phyloP scores from a whole-genome alignment of 2,797 vertebrate species.

The Microhierax caerulescens region DNA sequence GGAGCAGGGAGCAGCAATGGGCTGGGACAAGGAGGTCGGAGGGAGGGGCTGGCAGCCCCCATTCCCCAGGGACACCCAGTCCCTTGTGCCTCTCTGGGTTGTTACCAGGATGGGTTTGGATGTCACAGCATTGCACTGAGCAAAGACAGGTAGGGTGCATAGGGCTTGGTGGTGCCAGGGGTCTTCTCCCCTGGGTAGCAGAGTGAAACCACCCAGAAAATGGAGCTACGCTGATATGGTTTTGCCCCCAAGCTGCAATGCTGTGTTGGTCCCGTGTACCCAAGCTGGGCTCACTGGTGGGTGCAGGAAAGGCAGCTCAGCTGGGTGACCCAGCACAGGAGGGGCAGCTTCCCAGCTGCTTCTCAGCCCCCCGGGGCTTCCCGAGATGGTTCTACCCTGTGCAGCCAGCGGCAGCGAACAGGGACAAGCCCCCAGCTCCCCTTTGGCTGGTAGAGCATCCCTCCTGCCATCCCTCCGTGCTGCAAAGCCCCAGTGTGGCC shows the following conservation, averaged over 20 bases:
- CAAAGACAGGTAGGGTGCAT: background rate
- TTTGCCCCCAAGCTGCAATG: accelerated
- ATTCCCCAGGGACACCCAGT: background rate
- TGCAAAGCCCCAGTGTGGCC: background rate
- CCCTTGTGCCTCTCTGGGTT: accelerated
- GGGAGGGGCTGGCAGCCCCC: background rate
- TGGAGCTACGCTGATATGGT: accelerated
- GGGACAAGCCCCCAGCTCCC: background rate
- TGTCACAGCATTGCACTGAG: accelerated
- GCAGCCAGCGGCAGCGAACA: accelerated
- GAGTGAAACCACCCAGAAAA: background rate
- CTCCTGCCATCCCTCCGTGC: background rate
- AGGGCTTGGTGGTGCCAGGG: background rate
- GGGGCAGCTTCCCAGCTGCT: background rate
- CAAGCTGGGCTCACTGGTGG: background rate
- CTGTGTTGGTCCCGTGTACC: background rate
- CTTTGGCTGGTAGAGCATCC: background rate
- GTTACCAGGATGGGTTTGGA: background rate
- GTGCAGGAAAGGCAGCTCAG: background rate
- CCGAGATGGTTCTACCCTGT: background rate
- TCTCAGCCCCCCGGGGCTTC: background rate
- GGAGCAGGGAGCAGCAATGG: background rate
- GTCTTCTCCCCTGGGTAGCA: background rate
- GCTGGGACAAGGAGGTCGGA: background rate
- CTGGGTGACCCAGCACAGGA: background rate